A percentile compares a stretch with the other conserved stretches of the same genome.
Conservation (phyloP, 2,797 vertebrate genomes). For the Pantherophis vulpinus region DNA sequence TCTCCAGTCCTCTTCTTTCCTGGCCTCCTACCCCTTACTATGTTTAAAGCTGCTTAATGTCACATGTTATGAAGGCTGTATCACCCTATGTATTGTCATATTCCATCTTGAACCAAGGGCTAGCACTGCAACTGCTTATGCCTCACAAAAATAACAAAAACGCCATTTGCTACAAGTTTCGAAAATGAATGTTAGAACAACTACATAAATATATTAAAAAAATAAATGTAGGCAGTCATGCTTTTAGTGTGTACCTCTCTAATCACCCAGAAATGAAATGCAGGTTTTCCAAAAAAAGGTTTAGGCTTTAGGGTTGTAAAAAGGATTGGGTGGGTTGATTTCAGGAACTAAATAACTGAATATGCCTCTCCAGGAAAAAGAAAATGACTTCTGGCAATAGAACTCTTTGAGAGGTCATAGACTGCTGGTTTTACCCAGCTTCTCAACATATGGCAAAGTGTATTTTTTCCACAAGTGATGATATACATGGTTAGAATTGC, state of each 20-base stretch:
- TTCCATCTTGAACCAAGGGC: neutral
- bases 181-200: neutral
- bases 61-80: neutral
- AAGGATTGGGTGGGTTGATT: slow-evolving; percentile 13
- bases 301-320: slow-evolving; percentile 23
- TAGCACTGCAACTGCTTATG: neutral
- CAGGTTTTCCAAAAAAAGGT: slow-evolving; percentile 10
- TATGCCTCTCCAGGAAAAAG: neutral
- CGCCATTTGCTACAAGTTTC: neutral
- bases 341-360: slow-evolving; percentile 1
- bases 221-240: neutral
- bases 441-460: neutral
- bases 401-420: neutral
- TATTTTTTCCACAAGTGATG: neutral
- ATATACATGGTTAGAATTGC: neutral
- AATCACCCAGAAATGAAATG: slow-evolving; percentile 11
- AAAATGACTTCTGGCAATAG: neutral
- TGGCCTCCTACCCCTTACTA: neutral
- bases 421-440: neutral
- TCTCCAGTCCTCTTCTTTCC: neutral
- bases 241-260: slow-evolving; percentile 1
- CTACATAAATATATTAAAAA: neutral
- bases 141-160: neutral
- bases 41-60: neutral
- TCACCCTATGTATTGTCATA: neutral